A percentile compares a stretch with the other conserved stretches of the same genome.
Conservation (phyloP, 2,113 vertebrate species). For the Corvus hawaiiensis region DNA sequence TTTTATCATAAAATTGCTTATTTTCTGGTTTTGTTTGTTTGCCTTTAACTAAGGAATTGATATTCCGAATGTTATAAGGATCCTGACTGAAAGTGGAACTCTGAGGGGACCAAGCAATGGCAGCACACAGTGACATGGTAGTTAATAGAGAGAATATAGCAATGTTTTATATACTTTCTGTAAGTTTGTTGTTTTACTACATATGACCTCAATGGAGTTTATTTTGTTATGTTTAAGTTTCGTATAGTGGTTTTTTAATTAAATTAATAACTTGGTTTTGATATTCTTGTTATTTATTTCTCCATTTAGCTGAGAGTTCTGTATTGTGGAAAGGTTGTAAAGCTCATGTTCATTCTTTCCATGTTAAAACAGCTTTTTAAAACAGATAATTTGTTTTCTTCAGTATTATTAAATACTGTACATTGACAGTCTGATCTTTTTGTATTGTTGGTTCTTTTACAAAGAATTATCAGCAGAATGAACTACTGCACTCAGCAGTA, state of each 20-base stretch:
- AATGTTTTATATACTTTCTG: background rate
- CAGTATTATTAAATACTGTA: background rate
- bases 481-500: background rate
- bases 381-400: background rate
- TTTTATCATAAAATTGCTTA: background rate
- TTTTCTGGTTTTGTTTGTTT: background rate
- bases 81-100: constrained; percentile 48
- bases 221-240: background rate
- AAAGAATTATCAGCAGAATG: background rate
- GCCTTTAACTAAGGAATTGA: constrained; percentile 43
- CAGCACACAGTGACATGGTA: background rate
- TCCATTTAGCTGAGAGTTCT: background rate
- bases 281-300: background rate
- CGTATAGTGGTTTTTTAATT: background rate
- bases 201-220: background rate
- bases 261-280: background rate
- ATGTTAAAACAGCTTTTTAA: background rate
- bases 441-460: background rate
- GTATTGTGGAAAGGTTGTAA: background rate
- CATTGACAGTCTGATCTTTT: background rate
- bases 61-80: constrained; percentile 15
- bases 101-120: constrained; percentile 2
- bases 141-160: background rate
- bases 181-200: background rate
- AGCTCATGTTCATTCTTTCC: background rate